phyloP scores from a whole-genome alignment of 2,113 vertebrate genomes.

The Oplegnathus fasciatus region DNA sequence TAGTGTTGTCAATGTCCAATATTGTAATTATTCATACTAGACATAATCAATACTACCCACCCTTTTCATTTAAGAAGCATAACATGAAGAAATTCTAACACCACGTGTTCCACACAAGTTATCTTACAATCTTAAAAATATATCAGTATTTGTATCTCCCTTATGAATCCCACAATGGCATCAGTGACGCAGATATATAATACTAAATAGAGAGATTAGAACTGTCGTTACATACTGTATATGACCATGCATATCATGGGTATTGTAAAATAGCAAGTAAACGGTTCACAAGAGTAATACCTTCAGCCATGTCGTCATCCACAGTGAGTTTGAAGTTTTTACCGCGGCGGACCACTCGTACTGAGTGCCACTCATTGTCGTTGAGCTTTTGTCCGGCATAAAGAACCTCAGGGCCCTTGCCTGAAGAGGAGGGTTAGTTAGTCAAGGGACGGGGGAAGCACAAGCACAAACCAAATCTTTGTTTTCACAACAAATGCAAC shows the following conservation, averaged over 20 bases:
- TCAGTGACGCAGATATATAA: neutral
- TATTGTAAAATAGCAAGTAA: neutral
- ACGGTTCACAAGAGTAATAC: constrained; percentile 73
- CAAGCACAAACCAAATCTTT: constrained; percentile 65
- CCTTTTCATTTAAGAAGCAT: neutral
- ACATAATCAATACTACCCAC: neutral
- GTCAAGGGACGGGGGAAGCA: constrained; percentile 62
- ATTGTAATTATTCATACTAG: neutral
- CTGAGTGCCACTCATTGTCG: constrained; percentile 98
- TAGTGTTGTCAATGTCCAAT: neutral
- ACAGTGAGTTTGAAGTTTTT: constrained; percentile 94
- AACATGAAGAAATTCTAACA: neutral
- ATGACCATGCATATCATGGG: neutral
- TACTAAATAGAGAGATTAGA: neutral
- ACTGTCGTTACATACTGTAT: neutral
- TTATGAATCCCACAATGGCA: neutral
- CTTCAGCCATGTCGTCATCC: constrained; percentile 96
- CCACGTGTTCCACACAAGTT: no score
- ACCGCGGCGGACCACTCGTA: constrained; percentile 93
- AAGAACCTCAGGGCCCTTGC: constrained; percentile 97
- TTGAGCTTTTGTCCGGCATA: constrained; percentile 98
- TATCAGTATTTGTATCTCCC: neutral
- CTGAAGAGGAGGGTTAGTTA: constrained; percentile 86
- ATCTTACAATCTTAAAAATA: no score
- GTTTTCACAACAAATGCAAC: neutral